Evolutionary conservation across 2,888 invertebrate species (phyloP).

Genomic region (Apodemia hepburni): DNA sequence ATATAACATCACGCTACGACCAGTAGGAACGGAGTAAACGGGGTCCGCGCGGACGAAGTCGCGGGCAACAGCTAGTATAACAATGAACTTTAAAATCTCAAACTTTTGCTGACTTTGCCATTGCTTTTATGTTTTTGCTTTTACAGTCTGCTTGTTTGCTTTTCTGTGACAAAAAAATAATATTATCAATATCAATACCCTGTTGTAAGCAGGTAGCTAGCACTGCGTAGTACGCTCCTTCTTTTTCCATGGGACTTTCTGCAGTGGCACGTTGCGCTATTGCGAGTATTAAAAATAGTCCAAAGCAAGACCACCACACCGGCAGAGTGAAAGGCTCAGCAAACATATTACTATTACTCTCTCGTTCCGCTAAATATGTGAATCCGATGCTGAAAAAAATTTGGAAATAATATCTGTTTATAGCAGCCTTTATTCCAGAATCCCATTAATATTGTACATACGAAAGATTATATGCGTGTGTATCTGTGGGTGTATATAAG

Average conservation of each 20-base stretch:
- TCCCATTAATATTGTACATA: too few relatives aligned
- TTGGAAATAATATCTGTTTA: background rate
- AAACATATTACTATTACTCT: conserved; percentile 65
- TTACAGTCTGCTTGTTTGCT: background rate
- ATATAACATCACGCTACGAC: too few relatives aligned
- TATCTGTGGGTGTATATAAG: too few relatives aligned
- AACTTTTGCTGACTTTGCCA: too few relatives aligned
- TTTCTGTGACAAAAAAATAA: too few relatives aligned
- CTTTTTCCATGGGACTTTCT: conserved; percentile 44
- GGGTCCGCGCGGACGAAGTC: too few relatives aligned
- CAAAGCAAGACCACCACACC: conserved; percentile 55
- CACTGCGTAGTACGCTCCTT: conserved; percentile 52
- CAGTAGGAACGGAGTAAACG: too few relatives aligned
- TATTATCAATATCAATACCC: conserved; percentile 40
- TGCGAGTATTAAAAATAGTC: conserved; percentile 43
- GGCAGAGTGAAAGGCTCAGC: conserved; percentile 53
- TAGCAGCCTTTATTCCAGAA: too few relatives aligned
- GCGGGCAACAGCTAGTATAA: too few relatives aligned
- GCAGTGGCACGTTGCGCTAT: conserved; percentile 49
- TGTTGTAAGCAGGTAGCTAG: conserved; percentile 63
- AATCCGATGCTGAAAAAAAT: conserved; percentile 53
- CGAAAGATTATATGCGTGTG: too few relatives aligned
- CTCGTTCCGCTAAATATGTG: conserved; percentile 59
- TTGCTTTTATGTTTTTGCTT: background rate
- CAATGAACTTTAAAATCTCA: too few relatives aligned